Evolutionary conservation across 2,888 invertebrate genomes (phyloP).

Genomic region (Sinohyriopsis cumingii): DNA sequence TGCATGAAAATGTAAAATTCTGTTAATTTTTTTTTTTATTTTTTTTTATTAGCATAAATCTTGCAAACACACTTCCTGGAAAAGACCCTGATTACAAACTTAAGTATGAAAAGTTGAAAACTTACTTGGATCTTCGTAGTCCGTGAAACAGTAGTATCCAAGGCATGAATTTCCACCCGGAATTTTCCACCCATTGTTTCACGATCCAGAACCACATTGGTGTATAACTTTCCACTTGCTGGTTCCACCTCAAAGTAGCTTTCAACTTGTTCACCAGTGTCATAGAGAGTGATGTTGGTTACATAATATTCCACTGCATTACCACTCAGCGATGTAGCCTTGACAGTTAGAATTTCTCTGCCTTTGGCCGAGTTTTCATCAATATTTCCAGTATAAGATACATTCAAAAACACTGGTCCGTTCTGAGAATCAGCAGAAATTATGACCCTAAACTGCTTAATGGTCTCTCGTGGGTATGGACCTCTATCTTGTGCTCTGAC

Average conservation of each 20-base stretch:
- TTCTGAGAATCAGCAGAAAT: constrained; percentile 29
- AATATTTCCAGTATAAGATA: constrained; percentile 81
- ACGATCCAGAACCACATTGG: constrained; percentile 50
- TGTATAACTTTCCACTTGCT: constrained; percentile 52
- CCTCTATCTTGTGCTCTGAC: constrained; percentile 53
- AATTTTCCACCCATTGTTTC: constrained; percentile 56
- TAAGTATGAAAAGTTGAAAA: neutral
- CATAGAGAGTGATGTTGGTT: constrained; percentile 77
- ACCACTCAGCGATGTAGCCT: constrained; percentile 41
- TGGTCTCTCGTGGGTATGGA: constrained; percentile 19
- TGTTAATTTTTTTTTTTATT: neutral
- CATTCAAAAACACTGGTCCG: constrained; percentile 47
- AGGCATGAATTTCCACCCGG: constrained; percentile 60
- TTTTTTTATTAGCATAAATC: neutral
- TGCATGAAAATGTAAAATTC: neutral
- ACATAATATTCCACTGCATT: constrained; percentile 88
- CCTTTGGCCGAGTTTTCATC: constrained; percentile 92
- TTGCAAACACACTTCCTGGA: neutral
- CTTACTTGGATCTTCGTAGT: constrained; percentile 63
- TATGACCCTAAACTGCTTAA: constrained; percentile 34
- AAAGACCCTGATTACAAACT: neutral
- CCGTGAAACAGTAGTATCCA: constrained; percentile 52
- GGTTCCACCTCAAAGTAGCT: constrained; percentile 55
- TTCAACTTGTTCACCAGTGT: constrained; percentile 72
- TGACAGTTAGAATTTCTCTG: constrained; percentile 86